Conservation (phyloP, 2,888 invertebrate species). For the Saturnia japonica region DNA sequence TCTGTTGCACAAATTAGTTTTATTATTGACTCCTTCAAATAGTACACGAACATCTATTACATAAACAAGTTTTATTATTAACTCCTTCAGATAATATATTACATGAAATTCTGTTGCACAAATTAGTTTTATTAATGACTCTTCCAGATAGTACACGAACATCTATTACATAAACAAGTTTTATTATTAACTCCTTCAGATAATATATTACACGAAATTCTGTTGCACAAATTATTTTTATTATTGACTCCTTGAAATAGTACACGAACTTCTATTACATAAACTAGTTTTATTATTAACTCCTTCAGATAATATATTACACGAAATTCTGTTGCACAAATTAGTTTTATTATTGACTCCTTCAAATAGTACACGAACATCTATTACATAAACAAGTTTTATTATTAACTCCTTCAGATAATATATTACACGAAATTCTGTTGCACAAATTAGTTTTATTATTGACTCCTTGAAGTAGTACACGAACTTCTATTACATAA, state of each 20-base stretch:
- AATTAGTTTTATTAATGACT: constrained; percentile 27
- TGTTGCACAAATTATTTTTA: constrained; percentile 37
- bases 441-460: constrained; percentile 31
- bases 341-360: constrained; percentile 17
- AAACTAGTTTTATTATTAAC: no score
- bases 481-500: constrained; percentile 44
- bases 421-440: constrained; percentile 50
- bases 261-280: constrained; percentile 47
- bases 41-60: constrained; percentile 46
- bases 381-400: constrained; percentile 34
- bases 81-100: constrained; percentile 47
- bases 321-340: constrained; percentile 45
- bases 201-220: constrained; percentile 46
- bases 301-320: constrained; percentile 48
- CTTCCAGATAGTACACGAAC: constrained; percentile 48
- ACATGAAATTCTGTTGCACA: constrained; percentile 42
- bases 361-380: constrained; percentile 51
- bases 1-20: constrained; percentile 36
- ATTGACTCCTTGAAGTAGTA: constrained; percentile 42
- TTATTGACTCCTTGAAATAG: constrained; percentile 37
- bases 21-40: constrained; percentile 36
- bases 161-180: constrained; percentile 41
- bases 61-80: background rate
- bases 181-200: constrained; percentile 36
- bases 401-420: constrained; percentile 37